Percentiles rank a stretch among this genome's conserved stretches.
Conservation (phyloP, 2,797 vertebrate species). For the Uromys caudimaculatus region DNA sequence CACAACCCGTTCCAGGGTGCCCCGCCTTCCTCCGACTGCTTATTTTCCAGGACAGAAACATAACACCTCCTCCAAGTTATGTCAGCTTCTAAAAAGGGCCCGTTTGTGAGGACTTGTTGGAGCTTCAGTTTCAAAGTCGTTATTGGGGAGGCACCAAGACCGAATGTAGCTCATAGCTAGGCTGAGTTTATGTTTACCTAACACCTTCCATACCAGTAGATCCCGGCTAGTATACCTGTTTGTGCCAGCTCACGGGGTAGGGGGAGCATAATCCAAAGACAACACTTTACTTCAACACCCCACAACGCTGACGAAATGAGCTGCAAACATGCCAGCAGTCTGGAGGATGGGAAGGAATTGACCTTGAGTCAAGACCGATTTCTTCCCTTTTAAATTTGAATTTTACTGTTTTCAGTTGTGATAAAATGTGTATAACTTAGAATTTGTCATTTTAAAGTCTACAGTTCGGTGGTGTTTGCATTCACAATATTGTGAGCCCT, state of each 20-base stretch:
- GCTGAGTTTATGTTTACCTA: neutral
- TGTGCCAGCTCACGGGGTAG: neutral
- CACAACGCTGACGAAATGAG: neutral
- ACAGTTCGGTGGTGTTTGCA: neutral
- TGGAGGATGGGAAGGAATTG: neutral
- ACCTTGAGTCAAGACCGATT: neutral
- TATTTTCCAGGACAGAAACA: neutral
- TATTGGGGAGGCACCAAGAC: neutral
- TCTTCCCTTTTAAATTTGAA: neutral
- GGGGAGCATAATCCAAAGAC: neutral
- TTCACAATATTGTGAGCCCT: neutral
- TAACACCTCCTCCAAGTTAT: neutral
- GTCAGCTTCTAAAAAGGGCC: neutral
- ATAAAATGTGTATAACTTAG: neutral
- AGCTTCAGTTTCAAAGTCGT: neutral
- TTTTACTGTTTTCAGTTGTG: neutral
- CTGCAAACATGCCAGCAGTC: neutral
- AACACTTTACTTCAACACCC: neutral
- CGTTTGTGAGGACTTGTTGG: neutral
- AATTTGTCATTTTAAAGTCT: neutral
- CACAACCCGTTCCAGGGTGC: neutral
- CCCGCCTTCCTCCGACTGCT: neutral
- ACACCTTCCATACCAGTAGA: neutral
- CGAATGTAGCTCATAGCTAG: neutral
- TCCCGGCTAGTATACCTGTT: neutral